phyloP scores from a whole-genome alignment of 2,797 vertebrate species.

The Remorina albescens region DNA sequence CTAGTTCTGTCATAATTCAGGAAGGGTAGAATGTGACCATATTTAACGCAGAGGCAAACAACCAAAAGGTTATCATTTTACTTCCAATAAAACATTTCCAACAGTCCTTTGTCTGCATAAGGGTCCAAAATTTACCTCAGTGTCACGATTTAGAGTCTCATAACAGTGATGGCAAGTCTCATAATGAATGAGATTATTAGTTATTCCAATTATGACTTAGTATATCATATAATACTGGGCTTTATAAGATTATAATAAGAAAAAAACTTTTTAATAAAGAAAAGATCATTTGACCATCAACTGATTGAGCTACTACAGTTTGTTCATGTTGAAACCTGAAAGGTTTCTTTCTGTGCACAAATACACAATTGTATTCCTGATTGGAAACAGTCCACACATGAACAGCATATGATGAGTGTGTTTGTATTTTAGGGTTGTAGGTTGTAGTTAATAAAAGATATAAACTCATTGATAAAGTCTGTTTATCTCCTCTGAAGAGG shows the following conservation, averaged over 20 bases:
- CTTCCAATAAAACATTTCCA: too few species aligned
- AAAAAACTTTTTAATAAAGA: too few species aligned
- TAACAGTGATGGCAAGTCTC: neutral
- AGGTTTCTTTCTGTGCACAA: neutral
- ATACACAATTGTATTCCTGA: neutral
- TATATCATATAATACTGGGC: neutral
- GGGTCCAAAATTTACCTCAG: too few species aligned
- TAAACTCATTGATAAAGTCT: neutral
- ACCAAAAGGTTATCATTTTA: too few species aligned
- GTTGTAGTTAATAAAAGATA: neutral
- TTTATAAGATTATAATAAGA: too few species aligned
- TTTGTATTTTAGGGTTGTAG: neutral
- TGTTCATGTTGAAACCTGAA: too few species aligned
- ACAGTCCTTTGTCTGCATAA: too few species aligned
- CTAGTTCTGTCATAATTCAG: too few species aligned
- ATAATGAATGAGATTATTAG: too few species aligned
- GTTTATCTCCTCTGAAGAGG: neutral
- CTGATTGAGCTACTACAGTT: too few species aligned
- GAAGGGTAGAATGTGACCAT: too few species aligned
- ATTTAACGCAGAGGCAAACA: too few species aligned
- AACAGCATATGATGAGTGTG: neutral
- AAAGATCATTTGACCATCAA: neutral
- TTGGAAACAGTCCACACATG: neutral
- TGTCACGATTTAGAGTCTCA: neutral
- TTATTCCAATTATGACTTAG: neutral